Evolutionary conservation across 2,797 vertebrate genomes (phyloP), one percentile per base, ranked within the genome.

Genomic region (Cetoscarus ocellatus): DNA sequence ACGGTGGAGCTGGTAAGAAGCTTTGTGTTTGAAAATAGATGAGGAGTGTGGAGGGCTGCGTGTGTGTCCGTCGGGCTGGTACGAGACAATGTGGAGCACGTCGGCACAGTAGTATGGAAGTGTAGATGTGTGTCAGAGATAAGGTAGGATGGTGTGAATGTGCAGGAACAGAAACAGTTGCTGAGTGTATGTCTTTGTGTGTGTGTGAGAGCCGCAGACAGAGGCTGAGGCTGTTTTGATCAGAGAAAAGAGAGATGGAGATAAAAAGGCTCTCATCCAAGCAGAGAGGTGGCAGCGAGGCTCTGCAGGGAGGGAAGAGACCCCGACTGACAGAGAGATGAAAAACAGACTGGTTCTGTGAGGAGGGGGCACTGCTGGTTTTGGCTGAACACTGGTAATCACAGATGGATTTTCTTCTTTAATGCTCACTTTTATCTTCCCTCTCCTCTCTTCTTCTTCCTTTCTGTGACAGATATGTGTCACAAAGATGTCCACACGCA

Each of bases 401-500:
- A 19, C 90, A 83, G 79, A 88, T 79, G 73, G 73, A 49, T 72
- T 61, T 73, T 61, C 47, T 47, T 10, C 61, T 52, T 67, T 58
- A 59, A 55, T 66, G 42, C 63, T 78, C 59, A 60, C 71, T 49
- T 76, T 50, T 36, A 40, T 79, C 50, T 38, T 63, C 52, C 47
- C 36, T 27, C 39, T 58, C 54, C 34, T 65, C 52, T 51, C 40
- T 12, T 52, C n/a, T 8, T 8, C 44, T 19, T 43, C 50, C 13
- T 10, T 69, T 64, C n/a, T 58, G 79, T 79, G 55, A 84, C 92
- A 99, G 98, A 99, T 98, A 99, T 99, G 98, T 94, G 97, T 98
- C 96, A 96, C 97, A 92, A 98, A 98, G 96, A 99, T 99, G 98
- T 98, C 98, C 89, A 98, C 96, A 95, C 96, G 96, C 92, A 96